Evolutionary conservation across 2,888 invertebrate genomes (phyloP), one percentile per base, ranked within the genome.

Genomic region (Nephrotoma flavescens): DNA sequence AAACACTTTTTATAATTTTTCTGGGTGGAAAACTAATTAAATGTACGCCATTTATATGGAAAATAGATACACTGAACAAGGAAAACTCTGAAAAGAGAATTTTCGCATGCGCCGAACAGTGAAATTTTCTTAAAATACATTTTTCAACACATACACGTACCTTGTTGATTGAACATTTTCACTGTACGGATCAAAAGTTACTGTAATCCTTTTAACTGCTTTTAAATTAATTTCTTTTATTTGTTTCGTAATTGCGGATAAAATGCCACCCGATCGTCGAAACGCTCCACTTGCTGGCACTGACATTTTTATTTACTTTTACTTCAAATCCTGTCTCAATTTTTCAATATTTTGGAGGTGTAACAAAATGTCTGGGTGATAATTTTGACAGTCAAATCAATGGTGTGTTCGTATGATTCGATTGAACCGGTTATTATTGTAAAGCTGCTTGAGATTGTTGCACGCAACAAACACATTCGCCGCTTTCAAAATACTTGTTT

Each of bases 101-200:
- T 9, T 31, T 83, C 87, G 87, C 87, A 86, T 87, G 87, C 87
- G 87, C 44, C 9, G 85, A 41, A 85, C 44, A 4, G 42, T 1
- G 7, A 47, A 84, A 42, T 6, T 7, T 85, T 44, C 85, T 44
- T 42, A 42, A 71, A 31, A 71, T 15, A 83, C 41, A 84, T 41
- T 86, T 83, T 41, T 47, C 45, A 42, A 42, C 41, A 41, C 15
- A 12, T 41, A 12, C n/a, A 9, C 31, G 90, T 90, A 93, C 93
- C 93, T 92, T 88, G 93, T 93, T 86, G 92, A 93, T 88, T 92
- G 92, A 87, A 95, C 95, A 91, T 95, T 95, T 89, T 94, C 93
- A 89, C 94, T 93, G 91, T 97, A 97, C 4, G 97, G 97, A 92
- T 97, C 97, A 90, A 97, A 97, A 91, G 95, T 94, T 86, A 97